Evolutionary conservation across 2,888 invertebrate genomes (phyloP), one percentile per base, ranked within the genome.

Genomic region (Erpobdella octoculata): DNA sequence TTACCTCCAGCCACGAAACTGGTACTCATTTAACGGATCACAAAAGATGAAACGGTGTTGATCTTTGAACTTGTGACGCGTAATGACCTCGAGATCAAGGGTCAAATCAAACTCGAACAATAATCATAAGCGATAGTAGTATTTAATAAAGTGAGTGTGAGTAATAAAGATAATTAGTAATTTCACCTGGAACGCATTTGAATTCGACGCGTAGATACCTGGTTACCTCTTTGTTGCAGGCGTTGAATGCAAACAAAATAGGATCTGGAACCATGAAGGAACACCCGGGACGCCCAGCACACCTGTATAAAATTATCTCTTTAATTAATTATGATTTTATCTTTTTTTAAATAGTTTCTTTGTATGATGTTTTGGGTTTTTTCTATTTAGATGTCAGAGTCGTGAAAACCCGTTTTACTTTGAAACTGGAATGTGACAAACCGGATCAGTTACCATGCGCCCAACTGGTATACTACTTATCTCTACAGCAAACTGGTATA

Each of bases 181-280:
- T 35, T 62, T 33, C 62, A 67, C 41, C 67, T 46, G 37, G 1
- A 0, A 67, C 28, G 25, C 67, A 67, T 4, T 4, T 31, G 37
- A 36, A 67, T 18, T 67, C 41, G 25, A 67, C 46, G 25, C 46
- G 67, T 2, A 67, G 48, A n/a, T 67, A 67, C 1, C 46, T n/a
- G 4, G 37, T 67, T 3, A 67, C 67, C 31, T 67, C 67, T 2
- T 41, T 15, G 46, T 41, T 41, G 41, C 67, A 67, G 28, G 37
- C 28, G 28, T 67, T 41, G 41, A 46, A 25, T n/a, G n/a, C 25
- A 28, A 25, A 41, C 15, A 67, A 25, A 4, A 25, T 25, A 46
- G 67, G 37, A 5, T 67, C 67, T 3, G 67, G 46, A 18, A 67
- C 12, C 28, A n/a, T 38, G 67, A 67, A 67, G 28, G 15, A 3